Conservation (phyloP, 2,888 invertebrate species). For the Ryuthela nishihirai region DNA sequence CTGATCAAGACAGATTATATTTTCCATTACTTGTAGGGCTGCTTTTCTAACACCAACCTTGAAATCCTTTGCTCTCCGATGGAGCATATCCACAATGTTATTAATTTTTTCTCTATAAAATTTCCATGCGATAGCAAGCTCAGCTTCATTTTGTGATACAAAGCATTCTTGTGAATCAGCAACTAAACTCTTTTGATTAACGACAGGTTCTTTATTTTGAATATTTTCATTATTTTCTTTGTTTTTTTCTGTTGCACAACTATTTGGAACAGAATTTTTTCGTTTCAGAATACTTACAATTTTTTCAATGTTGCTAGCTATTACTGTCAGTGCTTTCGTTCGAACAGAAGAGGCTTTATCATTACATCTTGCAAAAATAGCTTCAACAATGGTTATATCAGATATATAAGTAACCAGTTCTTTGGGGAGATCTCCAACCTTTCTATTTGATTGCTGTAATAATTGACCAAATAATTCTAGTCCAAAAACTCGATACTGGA, state of each 20-base stretch:
- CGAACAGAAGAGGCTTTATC: background rate
- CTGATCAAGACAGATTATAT: background rate
- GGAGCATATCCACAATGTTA: background rate
- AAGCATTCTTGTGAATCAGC: background rate
- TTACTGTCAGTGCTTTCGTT: background rate
- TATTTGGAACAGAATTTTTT: background rate
- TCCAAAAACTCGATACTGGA: background rate
- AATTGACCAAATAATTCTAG: background rate
- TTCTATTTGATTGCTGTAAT: background rate
- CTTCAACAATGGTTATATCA: background rate
- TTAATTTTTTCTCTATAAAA: too few relatives aligned
- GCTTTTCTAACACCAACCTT: background rate
- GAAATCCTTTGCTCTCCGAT: background rate
- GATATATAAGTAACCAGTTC: background rate
- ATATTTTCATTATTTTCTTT: background rate
- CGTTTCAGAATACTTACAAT: background rate
- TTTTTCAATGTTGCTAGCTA: background rate
- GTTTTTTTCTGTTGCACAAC: background rate
- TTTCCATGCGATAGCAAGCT: too few relatives aligned
- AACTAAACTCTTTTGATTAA: too few relatives aligned
- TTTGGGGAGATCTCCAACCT: background rate
- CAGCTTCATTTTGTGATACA: too few relatives aligned
- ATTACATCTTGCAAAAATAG: background rate
- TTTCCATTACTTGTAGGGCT: background rate
- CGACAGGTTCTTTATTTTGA: background rate